Percentiles rank a stretch among this genome's conserved stretches.
These are phyloP conservation scores for Bradypodion ventrale DNA, from an alignment of 2,797 vertebrate genomes.

Conservation along the genomic window DNA sequence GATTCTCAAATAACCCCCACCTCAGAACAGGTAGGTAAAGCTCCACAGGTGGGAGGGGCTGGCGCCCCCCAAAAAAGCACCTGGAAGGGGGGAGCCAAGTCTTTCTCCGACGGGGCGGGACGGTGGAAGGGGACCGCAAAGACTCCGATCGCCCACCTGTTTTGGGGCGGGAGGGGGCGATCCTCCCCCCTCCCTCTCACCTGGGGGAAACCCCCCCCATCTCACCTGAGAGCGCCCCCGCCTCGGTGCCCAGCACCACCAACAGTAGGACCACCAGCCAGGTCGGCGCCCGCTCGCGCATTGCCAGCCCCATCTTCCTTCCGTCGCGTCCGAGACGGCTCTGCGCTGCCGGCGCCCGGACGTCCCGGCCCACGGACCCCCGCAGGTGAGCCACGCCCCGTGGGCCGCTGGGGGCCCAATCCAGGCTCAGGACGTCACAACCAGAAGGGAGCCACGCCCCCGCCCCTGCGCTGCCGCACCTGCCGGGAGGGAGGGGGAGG, in stretches of 20 bases:
- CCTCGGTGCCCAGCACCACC: neutral
- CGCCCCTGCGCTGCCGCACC: neutral
- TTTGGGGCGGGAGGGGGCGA: no score
- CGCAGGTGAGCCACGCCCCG: slow-evolving; percentile 17
- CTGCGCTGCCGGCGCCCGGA: neutral
- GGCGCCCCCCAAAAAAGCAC: no score
- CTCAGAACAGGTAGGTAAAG: no score
- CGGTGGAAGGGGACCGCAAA: no score
- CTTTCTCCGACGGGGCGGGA: no score
- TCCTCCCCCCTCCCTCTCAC: neutral
- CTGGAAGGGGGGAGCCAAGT: neutral
- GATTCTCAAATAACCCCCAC: neutral
- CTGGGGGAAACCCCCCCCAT: neutral
- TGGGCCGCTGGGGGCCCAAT: neutral
- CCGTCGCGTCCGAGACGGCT: neutral
- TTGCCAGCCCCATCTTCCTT: neutral
- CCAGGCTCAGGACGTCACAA: neutral
- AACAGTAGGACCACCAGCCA: neutral
- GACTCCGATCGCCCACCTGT: no score
- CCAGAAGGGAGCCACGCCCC: neutral
- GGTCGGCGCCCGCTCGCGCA: no score
- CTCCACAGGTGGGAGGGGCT: neutral
- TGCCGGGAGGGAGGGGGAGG: neutral
- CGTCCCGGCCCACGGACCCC: no score
- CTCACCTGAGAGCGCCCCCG: neutral